Conservation (phyloP, 2,797 vertebrate species). For the Cygnus olor region DNA sequence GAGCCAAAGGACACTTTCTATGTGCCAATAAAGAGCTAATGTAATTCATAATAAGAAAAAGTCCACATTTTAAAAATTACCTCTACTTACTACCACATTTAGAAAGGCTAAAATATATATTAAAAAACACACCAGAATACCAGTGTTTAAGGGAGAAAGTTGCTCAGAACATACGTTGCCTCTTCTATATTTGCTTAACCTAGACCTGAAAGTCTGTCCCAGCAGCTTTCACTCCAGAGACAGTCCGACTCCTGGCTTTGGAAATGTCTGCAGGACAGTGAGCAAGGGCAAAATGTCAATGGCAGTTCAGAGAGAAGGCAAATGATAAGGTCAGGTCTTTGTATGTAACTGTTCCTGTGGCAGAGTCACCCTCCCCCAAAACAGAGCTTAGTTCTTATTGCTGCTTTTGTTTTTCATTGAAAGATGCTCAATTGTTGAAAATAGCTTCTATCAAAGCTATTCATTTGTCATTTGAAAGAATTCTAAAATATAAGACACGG, state of each 20-base stretch:
- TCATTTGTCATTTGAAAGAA: constrained; percentile 14
- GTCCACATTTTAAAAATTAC: background rate
- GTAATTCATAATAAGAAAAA: background rate
- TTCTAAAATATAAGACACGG: background rate
- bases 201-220: background rate
- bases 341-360: background rate
- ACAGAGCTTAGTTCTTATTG: background rate
- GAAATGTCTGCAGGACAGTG: fast-evolving
- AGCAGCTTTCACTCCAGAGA: background rate
- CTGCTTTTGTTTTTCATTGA: background rate
- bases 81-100: background rate
- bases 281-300: background rate
- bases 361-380: background rate
- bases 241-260: background rate
- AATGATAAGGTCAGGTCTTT: background rate
- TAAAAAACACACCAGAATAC: background rate
- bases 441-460: constrained; percentile 26
- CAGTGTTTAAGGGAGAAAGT: background rate
- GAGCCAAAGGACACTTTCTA: background rate
- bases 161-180: background rate
- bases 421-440: constrained; percentile 22
- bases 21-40: background rate
- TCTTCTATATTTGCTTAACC: background rate
- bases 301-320: background rate
- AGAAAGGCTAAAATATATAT: background rate